Base-by-base conservation (phyloP, 2,113 vertebrate species). In the Madoqua kirkii region DNA sequence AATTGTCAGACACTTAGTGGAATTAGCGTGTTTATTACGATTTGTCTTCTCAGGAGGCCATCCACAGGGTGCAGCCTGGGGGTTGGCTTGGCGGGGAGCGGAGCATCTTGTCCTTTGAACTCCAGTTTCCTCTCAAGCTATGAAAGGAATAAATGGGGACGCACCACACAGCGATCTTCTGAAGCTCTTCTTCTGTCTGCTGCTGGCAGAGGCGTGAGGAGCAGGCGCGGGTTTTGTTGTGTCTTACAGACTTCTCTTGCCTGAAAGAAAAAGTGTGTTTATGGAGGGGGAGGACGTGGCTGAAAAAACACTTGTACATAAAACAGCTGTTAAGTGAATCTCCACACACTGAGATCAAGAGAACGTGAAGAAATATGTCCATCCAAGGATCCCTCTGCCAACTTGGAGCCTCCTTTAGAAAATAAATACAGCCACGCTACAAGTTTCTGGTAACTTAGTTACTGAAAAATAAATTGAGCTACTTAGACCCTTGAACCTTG, bases 241-340 rank as follows among this genome's bases (percentile, higher is more conserved):
- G 93, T 97, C 97, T 98, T 97, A 95, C 89, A 88, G 91, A 95
- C 91, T 98, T 98, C 94, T 98, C 98, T 98, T 94, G 96, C 98
- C 87, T 91, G 98, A 98, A 98, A 55, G 33, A 54, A 82, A 52
- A 95, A 81, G 17, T 98, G 98, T 99, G 98, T 99, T 99, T 98
- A 98, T 98, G 98, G 96, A 97, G 98, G 97, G 96, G 98, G 98
- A 99, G 99, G 99, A 99, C 97, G 76, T 98, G 99, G 98, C 99
- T 99, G 99, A 99, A 99, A 99, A 99, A 99, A 98, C 98, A 97
- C 98, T 99, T 98, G 98, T 98, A 98, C 98, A 98, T 98, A 98
- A 98, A 99, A 99, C 99, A 99, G 98, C 98, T 99, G 98, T 98
- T 99, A 99, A 99, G 99, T 96, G 97, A 98, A 98, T 99, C 96